Conservation (phyloP, 2,888 invertebrate species). For the Cyclophora albipunctata region DNA sequence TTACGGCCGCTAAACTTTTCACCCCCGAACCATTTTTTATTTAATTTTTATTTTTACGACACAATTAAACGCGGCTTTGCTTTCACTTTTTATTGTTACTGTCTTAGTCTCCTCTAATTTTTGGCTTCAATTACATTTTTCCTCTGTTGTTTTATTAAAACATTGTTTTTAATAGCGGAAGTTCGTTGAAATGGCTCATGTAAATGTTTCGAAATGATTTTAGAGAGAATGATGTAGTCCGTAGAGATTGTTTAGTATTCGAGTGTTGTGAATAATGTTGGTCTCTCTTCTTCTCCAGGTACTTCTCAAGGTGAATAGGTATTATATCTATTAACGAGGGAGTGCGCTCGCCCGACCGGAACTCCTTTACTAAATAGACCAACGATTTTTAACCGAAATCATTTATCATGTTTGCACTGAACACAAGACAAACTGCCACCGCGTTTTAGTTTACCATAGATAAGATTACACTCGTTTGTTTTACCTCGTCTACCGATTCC, state of each 20-base stretch:
- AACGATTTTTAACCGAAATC: slow-evolving; percentile 69
- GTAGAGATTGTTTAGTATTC: slow-evolving; percentile 13
- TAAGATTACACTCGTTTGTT: slow-evolving; percentile 70
- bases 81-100: slow-evolving; percentile 73
- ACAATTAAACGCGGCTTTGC: slow-evolving; percentile 73
- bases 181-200: slow-evolving; percentile 17
- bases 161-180: slow-evolving; percentile 61
- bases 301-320: slow-evolving; percentile 76
- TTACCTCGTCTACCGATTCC: slow-evolving; percentile 68
- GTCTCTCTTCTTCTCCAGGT: slow-evolving; percentile 72
- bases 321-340: slow-evolving; percentile 66
- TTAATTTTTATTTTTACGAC: slow-evolving; percentile 75
- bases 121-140: slow-evolving; percentile 69
- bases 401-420: slow-evolving; percentile 73
- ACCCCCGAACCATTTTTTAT: slow-evolving; percentile 69
- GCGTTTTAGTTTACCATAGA: slow-evolving; percentile 70
- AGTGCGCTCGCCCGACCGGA: slow-evolving; percentile 64
- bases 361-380: slow-evolving; percentile 66
- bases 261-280: slow-evolving; percentile 48
- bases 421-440: slow-evolving; percentile 73
- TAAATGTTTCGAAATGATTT: not conserved
- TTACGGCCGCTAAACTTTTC: slow-evolving; percentile 64
- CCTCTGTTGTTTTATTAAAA: slow-evolving; percentile 60
- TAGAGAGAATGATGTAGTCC: slow-evolving; percentile 3
- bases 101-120: slow-evolving; percentile 71